Conservation (phyloP, 2,797 vertebrate genomes). For the Salmo trutta region DNA sequence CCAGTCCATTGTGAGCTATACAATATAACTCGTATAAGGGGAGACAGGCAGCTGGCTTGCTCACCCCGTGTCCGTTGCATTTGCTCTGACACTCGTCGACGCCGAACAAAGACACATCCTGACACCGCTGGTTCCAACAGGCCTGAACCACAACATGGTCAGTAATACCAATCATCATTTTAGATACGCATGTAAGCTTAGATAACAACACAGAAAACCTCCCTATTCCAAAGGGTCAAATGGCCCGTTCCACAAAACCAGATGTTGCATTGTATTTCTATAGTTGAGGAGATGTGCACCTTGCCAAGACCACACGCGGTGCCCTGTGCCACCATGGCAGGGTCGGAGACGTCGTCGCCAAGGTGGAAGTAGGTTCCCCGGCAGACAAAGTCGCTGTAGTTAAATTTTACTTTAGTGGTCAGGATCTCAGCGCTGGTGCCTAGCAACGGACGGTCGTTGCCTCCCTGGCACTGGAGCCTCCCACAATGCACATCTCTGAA, state of each 20-base stretch:
- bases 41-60: slow-evolving; percentile 34
- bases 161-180: background rate
- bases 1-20: background rate
- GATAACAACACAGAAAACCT: background rate
- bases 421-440: slow-evolving; percentile 76
- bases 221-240: background rate
- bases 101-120: slow-evolving; percentile 70
- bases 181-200: background rate
- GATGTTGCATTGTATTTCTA: too few species aligned
- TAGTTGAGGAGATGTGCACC: slow-evolving; percentile 60
- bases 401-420: slow-evolving; percentile 70
- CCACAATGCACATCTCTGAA: slow-evolving; percentile 84
- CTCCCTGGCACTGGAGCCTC: slow-evolving; percentile 84
- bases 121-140: slow-evolving; percentile 82
- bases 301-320: slow-evolving; percentile 79
- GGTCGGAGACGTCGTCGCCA: slow-evolving; percentile 82
- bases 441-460: slow-evolving; percentile 66
- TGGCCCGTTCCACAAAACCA: too few species aligned
- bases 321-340: slow-evolving; percentile 81
- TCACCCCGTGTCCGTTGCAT: slow-evolving; percentile 86
- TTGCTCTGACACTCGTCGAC: slow-evolving; percentile 79
- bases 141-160: slow-evolving; percentile 65
- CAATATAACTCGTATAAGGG: background rate
- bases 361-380: slow-evolving; percentile 77
- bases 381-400: slow-evolving; percentile 73